These are phyloP conservation scores for Orchesella flavescens DNA, from an alignment of 2,888 invertebrate species.

Conservation along the genomic window DNA sequence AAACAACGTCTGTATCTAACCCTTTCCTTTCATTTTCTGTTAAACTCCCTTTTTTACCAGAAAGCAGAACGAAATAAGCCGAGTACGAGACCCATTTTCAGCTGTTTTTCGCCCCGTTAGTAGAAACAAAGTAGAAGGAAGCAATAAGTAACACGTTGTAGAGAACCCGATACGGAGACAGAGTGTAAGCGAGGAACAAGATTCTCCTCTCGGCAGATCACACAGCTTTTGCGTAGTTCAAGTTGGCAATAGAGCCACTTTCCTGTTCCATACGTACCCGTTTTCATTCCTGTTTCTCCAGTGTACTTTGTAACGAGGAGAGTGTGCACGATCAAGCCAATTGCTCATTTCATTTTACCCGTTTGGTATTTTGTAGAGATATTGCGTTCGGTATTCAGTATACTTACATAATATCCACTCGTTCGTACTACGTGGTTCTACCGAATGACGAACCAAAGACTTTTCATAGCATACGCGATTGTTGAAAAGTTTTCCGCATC, in stretches of 20 bases:
- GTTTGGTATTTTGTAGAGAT: neutral
- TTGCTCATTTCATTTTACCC: conserved; percentile 3
- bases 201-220: conserved; percentile 30
- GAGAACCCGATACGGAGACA: neutral
- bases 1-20: conserved; percentile 11
- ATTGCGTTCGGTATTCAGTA: neutral
- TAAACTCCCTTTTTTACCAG: conserved; percentile 5
- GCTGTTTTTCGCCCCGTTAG: conserved; percentile 18
- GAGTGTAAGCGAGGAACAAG: conserved; percentile 16
- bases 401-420: too few relatives aligned
- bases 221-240: conserved; percentile 39
- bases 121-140: neutral
- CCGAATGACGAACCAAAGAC: neutral
- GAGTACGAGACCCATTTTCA: conserved; percentile 24
- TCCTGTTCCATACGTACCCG: neutral
- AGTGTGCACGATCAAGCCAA: neutral
- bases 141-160: neutral
- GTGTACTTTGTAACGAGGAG: neutral
- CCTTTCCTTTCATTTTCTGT: conserved; percentile 4
- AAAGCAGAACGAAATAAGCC: conserved; percentile 40
- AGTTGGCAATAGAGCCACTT: conserved; percentile 25
- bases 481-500: neutral
- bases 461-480: neutral
- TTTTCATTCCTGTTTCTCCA: conserved; percentile 41
- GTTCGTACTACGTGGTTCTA: too few relatives aligned